phyloP scores from a whole-genome alignment of 2,113 vertebrate genomes.

The Polyodon spathula region DNA sequence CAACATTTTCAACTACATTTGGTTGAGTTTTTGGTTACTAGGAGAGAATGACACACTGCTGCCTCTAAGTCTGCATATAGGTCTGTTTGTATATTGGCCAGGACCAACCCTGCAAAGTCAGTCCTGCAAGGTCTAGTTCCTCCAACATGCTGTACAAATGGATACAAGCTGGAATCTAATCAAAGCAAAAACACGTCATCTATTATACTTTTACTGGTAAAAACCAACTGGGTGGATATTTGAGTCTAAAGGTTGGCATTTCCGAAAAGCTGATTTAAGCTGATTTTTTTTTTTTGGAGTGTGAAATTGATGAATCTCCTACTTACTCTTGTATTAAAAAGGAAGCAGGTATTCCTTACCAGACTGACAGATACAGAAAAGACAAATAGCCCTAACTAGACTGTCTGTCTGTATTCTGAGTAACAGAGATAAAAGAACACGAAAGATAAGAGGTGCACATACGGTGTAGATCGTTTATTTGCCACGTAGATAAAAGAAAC shows the following conservation, averaged over 20 bases:
- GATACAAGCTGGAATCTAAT: background rate
- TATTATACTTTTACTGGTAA: too few species aligned
- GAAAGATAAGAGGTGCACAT: background rate
- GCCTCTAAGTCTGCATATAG: too few species aligned
- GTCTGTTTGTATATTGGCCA: too few species aligned
- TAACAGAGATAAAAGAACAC: background rate
- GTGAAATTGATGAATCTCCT: conserved; percentile 9
- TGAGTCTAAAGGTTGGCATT: background rate
- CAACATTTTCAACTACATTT: too few species aligned
- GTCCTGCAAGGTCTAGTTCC: too few species aligned
- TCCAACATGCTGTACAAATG: too few species aligned
- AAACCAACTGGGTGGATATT: background rate
- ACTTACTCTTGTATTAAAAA: background rate
- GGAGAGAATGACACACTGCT: too few species aligned
- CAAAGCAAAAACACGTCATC: too few species aligned
- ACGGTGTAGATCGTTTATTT: background rate
- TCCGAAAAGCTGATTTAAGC: background rate
- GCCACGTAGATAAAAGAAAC: too few species aligned
- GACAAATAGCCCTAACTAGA: conserved; percentile 5
- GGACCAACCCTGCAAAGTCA: too few species aligned
- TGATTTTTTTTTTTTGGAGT: background rate
- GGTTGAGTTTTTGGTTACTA: too few species aligned
- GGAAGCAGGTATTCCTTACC: background rate
- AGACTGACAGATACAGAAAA: background rate
- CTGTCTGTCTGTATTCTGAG: conserved; percentile 1